Evolutionary conservation across 2,888 invertebrate species (phyloP), one percentile per base, ranked within the genome.

Genomic region (Gandaritis pyraliata): DNA sequence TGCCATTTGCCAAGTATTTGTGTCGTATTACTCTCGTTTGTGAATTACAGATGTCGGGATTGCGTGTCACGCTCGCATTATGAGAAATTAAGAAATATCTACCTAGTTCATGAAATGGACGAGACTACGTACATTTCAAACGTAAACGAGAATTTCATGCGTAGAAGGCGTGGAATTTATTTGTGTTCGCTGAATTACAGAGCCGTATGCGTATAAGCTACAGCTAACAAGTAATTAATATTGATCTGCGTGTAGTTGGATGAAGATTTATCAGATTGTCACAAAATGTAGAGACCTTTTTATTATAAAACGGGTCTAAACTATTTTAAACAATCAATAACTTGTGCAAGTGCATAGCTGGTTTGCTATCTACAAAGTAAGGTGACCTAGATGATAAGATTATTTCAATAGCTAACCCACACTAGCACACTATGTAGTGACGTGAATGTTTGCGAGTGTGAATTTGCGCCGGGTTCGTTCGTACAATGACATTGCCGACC

Each of bases 331-430:
- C 64, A 62, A 75, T 63, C 72, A 60, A 13, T 65, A 69, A 68
- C 66, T 75, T 72, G 70, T 75, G 75, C 76, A 81, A 72, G 68
- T 76, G 76, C 72, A 74, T 69, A 68, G 71, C 78, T 77, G 71
- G 76, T 83, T 76, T 80, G 82, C 86, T 88, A 91, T 90, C 88
- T 84, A 86, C 86, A 86, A 84, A 85, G 89, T 89, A 91, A 91
- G 89, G 91, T 91, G 92, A 91, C 91, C 91, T 88, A 91, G 84
- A 90, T 91, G 92, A 91, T 92, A 92, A 91, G 91, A 92, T 90
- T 87, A 90, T 82, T 88, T 85, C 87, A 86, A 87, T 85, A 83
- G 80, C 84, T 78, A 77, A 71, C 76, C 77, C 72, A 78, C 69
- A 71, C 77, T 74, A 75, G 77, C 76, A 74, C 72, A 69, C 64